Evolutionary conservation across 1,140 invertebrate species (phyloP), one percentile per base, ranked within the genome.

Genomic region (Tetraneura akinire): DNA sequence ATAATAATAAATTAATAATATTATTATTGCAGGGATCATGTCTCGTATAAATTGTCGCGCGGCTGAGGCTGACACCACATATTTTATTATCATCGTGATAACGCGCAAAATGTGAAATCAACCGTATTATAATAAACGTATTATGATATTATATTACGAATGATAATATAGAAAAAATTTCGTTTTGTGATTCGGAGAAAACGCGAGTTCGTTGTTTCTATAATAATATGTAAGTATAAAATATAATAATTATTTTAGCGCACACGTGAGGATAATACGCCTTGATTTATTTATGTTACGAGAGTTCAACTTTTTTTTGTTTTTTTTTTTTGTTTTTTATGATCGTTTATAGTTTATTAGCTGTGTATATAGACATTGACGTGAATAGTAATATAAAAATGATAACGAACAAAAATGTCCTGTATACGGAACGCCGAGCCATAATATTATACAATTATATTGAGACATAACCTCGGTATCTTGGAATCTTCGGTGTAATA

Each of bases 281-380:
- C 14, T 21, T 70, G 42, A 49, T 70, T 47, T 49, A 26, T 70
- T 70, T 70, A 70, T 70, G 66, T 1, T 26, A n/a, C 23, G 21
- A 49, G 42, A 49, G 42, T 70, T 70, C 21, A 49, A 45, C 49
- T 21, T 70, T 70, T 70, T n/a, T n/a, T n/a, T n/a, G n/a, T n/a
- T n/a, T n/a, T n/a, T n/a, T n/a, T n/a, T n/a, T n/a, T n/a, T n/a
- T n/a, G n/a, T n/a, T n/a, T n/a, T 70, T 70, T 70, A 70, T n/a
- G 66, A 49, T 49, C 42, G 66, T 47, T 70, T 70, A n/a, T n/a
- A 70, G 66, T 70, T 70, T 70, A 70, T 70, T 70, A 49, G 66
- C 66, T 70, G n/a, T n/a, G n/a, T n/a, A n/a, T n/a, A n/a, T n/a
- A 49, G 66, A 70, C 45, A 70, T 70, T 49, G 66, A 70, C 66